These are phyloP conservation scores for Macrotis lagotis DNA, from an alignment of 2,113 vertebrate genomes.

Conservation along the genomic window DNA sequence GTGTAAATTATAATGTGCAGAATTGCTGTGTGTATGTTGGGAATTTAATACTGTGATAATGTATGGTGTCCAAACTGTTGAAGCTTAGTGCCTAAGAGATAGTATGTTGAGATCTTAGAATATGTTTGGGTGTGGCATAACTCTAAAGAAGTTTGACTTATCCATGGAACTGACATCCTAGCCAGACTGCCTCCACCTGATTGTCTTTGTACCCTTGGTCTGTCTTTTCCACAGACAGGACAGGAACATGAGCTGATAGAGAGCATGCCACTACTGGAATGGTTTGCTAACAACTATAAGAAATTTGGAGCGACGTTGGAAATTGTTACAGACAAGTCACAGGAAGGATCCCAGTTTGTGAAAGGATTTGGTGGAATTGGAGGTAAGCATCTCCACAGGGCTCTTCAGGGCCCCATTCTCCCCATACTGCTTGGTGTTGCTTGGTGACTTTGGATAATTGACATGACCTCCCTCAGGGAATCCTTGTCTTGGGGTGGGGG, in stretches of 20 bases:
- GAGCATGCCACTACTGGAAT: constrained; percentile 99
- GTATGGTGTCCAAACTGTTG: background rate
- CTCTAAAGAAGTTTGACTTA: background rate
- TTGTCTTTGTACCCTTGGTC: constrained; percentile 43
- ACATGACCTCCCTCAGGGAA: background rate
- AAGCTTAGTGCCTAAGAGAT: background rate
- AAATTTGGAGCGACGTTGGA: constrained; percentile 99
- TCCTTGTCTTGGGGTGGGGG: background rate
- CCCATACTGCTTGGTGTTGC: background rate
- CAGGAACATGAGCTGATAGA: constrained; percentile 99
- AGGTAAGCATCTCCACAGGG: constrained; percentile 88
- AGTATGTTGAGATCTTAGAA: constrained; percentile 46
- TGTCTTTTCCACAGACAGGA: constrained; percentile 87
- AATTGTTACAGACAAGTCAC: constrained; percentile 99
- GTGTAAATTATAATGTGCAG: constrained; percentile 24
- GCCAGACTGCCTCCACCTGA: background rate
- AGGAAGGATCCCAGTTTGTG: constrained; percentile 99
- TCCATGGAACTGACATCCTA: background rate
- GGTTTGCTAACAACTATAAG: constrained; percentile 99
- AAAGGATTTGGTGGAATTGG: constrained; percentile 99
- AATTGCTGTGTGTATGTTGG: background rate
- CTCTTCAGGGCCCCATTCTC: no score
- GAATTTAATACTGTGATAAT: constrained; percentile 27
- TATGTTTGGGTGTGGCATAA: constrained; percentile 8
- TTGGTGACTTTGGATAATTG: background rate